These are phyloP conservation scores for Umimayanthus chanpuru DNA, from an alignment of 92 coral and sea anemone species.

Conservation along the genomic window DNA sequence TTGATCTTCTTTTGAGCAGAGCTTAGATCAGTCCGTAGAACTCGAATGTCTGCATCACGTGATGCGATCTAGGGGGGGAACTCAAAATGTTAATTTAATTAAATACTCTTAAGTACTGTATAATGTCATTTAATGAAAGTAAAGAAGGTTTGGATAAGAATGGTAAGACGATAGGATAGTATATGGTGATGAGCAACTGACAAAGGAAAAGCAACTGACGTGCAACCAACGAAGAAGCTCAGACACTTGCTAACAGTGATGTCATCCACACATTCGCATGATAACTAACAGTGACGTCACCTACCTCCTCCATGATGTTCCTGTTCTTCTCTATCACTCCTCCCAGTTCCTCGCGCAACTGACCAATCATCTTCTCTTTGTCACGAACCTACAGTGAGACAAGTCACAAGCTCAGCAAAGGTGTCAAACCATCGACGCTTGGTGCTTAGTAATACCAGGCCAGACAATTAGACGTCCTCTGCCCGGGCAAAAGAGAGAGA, in stretches of 20 bases:
- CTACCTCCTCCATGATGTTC: constrained; percentile 80
- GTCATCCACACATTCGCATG: neutral
- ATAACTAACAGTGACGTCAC: neutral
- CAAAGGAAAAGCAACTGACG: too few species aligned
- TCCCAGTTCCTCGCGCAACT: constrained; percentile 91
- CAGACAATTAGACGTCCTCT: too few species aligned
- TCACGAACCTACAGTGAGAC: constrained; percentile 64
- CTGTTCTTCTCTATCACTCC: constrained; percentile 95
- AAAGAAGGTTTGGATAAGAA: neutral
- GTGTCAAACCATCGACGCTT: too few species aligned
- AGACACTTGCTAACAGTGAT: neutral
- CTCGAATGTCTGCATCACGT: constrained; percentile 93
- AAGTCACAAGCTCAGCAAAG: too few species aligned
- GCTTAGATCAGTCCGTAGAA: constrained; percentile 81
- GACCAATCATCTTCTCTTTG: constrained; percentile 87
- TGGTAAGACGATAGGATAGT: neutral
- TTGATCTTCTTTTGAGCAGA: constrained; percentile 99
- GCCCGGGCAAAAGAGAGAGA: too few species aligned
- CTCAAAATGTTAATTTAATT: neutral
- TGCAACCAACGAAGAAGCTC: neutral
- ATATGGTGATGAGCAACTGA: too few species aligned
- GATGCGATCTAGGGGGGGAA: constrained; percentile 70
- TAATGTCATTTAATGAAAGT: neutral
- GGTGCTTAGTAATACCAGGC: too few species aligned
- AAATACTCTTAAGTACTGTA: neutral